phyloP scores from a whole-genome alignment of 2,113 vertebrate species.

The Hypomesus transpacificus region DNA sequence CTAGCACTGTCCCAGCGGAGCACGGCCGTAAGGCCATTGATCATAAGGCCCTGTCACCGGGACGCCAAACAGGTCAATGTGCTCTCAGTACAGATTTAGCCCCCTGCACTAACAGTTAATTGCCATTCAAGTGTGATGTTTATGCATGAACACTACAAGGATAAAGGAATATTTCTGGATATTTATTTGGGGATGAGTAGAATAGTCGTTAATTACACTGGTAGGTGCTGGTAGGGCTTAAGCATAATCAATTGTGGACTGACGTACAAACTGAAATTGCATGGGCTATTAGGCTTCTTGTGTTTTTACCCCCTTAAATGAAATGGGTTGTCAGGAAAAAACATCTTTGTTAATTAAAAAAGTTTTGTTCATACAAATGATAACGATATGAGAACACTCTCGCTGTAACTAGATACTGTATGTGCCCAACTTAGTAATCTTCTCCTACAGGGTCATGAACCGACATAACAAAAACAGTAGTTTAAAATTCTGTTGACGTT shows the following conservation, averaged over 20 bases:
- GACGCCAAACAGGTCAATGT: not conserved
- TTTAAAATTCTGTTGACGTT: not conserved
- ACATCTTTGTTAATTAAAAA: no score
- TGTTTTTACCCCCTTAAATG: no score
- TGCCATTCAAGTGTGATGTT: not conserved
- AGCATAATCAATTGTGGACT: not conserved
- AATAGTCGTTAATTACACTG: not conserved
- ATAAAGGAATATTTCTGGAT: not conserved
- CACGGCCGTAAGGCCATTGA: not conserved
- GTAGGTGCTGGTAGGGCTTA: not conserved
- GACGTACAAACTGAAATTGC: not conserved
- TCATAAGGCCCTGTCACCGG: not conserved
- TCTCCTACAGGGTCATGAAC: not conserved
- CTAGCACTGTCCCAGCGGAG: not conserved
- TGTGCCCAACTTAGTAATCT: not conserved
- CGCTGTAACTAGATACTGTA: no score
- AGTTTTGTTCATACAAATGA: no score
- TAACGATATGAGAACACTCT: no score
- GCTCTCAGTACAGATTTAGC: conserved; percentile 3
- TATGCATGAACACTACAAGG: not conserved
- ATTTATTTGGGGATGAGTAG: no score
- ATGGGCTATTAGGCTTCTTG: not conserved
- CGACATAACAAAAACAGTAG: not conserved
- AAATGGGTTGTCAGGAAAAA: no score
- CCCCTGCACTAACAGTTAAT: not conserved